A percentile compares a stretch with the other conserved stretches of the same genome.
phyloP scores from a whole-genome alignment of 2,113 vertebrate genomes.

The Sula dactylatra region DNA sequence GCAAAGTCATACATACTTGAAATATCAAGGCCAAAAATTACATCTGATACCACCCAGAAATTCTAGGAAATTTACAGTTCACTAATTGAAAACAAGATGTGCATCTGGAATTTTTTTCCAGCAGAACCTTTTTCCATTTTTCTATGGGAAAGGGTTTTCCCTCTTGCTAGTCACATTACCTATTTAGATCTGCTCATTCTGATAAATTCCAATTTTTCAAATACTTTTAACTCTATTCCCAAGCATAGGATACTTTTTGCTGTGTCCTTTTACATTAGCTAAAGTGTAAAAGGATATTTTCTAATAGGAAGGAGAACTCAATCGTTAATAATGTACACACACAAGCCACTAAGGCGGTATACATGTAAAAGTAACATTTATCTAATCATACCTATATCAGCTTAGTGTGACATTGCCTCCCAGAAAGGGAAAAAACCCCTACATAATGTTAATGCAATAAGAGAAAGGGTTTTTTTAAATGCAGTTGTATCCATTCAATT shows the following conservation, averaged over 20 bases:
- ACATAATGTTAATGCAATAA: slow-evolving; percentile 19
- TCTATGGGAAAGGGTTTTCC: neutral
- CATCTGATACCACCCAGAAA: neutral
- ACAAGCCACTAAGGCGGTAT: neutral
- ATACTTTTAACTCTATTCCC: neutral
- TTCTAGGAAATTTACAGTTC: neutral
- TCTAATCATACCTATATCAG: slow-evolving; percentile 43
- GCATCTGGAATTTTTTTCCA: neutral
- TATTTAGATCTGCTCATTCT: neutral
- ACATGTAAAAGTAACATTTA: slow-evolving; percentile 43
- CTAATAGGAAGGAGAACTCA: neutral
- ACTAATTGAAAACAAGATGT: neutral
- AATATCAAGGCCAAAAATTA: neutral
- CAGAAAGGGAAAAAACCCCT: slow-evolving; percentile 46
- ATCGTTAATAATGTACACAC: neutral
- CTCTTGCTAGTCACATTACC: neutral
- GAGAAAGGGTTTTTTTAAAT: neutral
- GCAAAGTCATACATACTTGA: neutral
- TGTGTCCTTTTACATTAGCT: neutral
- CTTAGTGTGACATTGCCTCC: slow-evolving; percentile 21
- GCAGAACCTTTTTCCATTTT: neutral
- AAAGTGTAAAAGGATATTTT: neutral
- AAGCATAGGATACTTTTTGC: neutral
- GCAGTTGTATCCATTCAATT: neutral
- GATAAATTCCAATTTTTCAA: neutral